Evolutionary conservation across 2,888 invertebrate species (phyloP).

Genomic region (Malthinus seriepunctatus): DNA sequence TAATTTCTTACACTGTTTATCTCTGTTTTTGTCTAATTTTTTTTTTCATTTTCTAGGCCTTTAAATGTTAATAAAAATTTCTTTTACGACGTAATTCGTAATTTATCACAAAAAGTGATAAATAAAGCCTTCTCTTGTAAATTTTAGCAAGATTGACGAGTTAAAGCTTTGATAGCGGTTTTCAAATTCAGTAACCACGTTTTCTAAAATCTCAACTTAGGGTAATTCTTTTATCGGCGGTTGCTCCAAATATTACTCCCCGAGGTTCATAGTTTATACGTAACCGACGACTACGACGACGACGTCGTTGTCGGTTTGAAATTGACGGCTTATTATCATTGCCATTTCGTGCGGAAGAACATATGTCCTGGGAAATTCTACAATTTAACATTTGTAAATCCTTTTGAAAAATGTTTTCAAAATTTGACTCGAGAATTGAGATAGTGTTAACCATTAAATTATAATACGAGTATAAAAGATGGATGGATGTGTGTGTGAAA

Average conservation of each 20-base stretch:
- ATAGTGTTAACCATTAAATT: constrained; percentile 4
- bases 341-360: constrained; percentile 6
- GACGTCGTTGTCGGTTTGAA: background rate
- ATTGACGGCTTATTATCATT: constrained; percentile 20
- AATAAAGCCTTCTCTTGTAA: constrained; percentile 17
- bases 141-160: constrained; percentile 18
- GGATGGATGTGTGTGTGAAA: background rate
- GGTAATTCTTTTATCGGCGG: constrained; percentile 10
- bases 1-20: no score
- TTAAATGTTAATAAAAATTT: no score
- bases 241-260: background rate
- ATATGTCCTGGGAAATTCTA: constrained; percentile 8
- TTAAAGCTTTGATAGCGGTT: constrained; percentile 15
- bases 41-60: no score
- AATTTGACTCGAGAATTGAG: constrained; percentile 1
- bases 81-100: background rate
- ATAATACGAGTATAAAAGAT: background rate
- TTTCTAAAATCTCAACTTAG: constrained; percentile 10
- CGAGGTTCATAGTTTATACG: background rate
- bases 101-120: constrained; percentile 23
- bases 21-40: no score
- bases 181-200: constrained; percentile 12
- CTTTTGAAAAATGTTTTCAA: constrained; percentile 17
- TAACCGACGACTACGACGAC: background rate
- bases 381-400: constrained; percentile 16